Base-by-base conservation (phyloP, 53 echinoderm and acorn worm genomes). In the Arbacia lixula region DNA sequence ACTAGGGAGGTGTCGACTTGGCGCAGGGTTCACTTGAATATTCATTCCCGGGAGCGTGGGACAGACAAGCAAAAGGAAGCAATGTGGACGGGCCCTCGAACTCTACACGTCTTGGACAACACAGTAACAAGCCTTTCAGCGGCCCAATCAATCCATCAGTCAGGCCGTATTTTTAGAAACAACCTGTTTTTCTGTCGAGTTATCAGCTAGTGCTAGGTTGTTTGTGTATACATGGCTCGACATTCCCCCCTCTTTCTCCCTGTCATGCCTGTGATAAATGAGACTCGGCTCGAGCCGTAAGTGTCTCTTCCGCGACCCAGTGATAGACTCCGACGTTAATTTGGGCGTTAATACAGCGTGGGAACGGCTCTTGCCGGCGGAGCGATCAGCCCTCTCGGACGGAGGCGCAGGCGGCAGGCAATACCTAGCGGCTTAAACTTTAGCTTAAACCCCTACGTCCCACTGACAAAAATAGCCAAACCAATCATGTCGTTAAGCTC, bases 141-240 rank as follows among this genome's bases (percentile, higher is more conserved):
- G 17, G 29, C 40, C 43, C 69, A 69, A 69, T 69, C 69, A 69
- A 69, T 69, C 43, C 42, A 69, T 69, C 69, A 69, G 41, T 69
- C 36, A 43, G 2, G 42, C 69, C 42, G 69, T 69, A 69, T 69
- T 69, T 69, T 69, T 69, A 69, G 69, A 69, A 69, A 69, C 69
- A 69, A 69, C 69, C 43, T 69, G 69, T 69, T 69, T 69, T 69
- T 69, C 43, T 43, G 69, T 27, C 69, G 69, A 69, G 41, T 69
- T 69, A 43, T 43, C 69, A 43, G 28, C 69, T 14, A 41, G 69
- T 43, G 42, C 69, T 69, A 12, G 22, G 24, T 41, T 69, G 69
- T 69, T 66, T 69, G 69, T 69, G 42, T 69, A 25, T 27, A 69
- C 69, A 22, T 43, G 14, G 40, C 35, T 41, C 14, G 69, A 69